These are phyloP conservation scores for Eugnorisma glareosa DNA, from an alignment of 2,888 invertebrate species.

Conservation along the genomic window DNA sequence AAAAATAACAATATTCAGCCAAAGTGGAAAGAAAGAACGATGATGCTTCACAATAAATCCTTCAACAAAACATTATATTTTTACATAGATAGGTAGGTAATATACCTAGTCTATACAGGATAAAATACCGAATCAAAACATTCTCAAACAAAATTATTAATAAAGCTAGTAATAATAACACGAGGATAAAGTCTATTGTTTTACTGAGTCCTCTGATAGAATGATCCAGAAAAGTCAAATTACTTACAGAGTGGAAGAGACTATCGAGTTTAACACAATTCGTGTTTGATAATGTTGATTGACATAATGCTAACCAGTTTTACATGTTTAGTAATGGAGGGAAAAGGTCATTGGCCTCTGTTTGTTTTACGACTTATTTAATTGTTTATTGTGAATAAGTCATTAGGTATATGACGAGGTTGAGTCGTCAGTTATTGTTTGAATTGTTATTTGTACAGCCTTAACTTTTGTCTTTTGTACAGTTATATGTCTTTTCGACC, in stretches of 20 bases:
- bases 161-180: conserved; percentile 36
- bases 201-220: conserved; percentile 32
- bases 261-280: conserved; percentile 21
- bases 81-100: too few relatives aligned
- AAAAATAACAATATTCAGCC: neutral
- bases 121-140: conserved; percentile 35
- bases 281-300: conserved; percentile 43
- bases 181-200: conserved; percentile 52
- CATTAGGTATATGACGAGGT: conserved; percentile 23
- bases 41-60: neutral
- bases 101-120: conserved; percentile 11
- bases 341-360: conserved; percentile 44
- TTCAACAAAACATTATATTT: neutral
- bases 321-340: conserved; percentile 35
- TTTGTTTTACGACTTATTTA: conserved; percentile 36
- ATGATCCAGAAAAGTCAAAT: conserved; percentile 40
- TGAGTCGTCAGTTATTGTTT: conserved; percentile 2
- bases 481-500: conserved; percentile 42
- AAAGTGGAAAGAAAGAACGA: neutral
- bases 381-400: conserved; percentile 36
- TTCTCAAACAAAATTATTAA: conserved; percentile 29
- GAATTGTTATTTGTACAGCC: conserved; percentile 24
- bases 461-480: conserved; percentile 24
- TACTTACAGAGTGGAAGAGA: neutral
- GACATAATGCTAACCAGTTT: conserved; percentile 48